Base-by-base conservation (phyloP, 1,140 invertebrate species). In the Apis florea region DNA sequence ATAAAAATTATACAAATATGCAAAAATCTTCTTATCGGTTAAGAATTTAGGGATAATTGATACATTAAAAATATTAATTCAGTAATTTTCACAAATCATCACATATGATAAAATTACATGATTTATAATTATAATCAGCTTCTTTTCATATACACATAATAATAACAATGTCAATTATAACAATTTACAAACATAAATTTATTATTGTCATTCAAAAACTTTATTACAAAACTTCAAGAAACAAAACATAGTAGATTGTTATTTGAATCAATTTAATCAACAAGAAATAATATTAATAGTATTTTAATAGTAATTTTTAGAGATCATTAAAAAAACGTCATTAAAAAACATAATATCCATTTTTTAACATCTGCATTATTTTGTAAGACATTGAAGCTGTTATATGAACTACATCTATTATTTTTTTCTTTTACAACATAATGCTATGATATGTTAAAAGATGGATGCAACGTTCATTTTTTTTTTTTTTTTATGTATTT, bases 41-140 rank as follows among this genome's bases (percentile, higher is more conserved):
- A 11, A 68, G 40, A 78, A 24, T n/a, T 66, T 24, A 31, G 76
- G 66, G 76, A 69, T 78, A 78, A 78, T 78, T 78, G 76, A 70
- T 70, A 78, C 53, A 70, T 13, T 0, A 63, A 10, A 17, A 4
- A 40, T 49, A 63, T 51, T 11, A n/a, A 59, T 3, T 56, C 71
- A 26, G 17, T 15, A 13, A 61, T 40, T 71, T 31, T 24, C 49
- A 12, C 31, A 61, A 9, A 53, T 12, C 24, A 24, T 47, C 12
- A 17, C 12, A 21, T 15, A 40, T 13, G 17, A 0, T 40, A n/a
- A 11, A 61, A 78, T n/a, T 31, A 24, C n/a, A 26, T 47, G 4
- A 77, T 24, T 77, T 6, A 69, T 11, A 26, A 68, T 69, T 19
- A n/a, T 19, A 8, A 69, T 21, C 17, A 56, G 47, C 49, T 19